Base-by-base conservation (phyloP, 2,888 invertebrate species). In the Beris chalybata region DNA sequence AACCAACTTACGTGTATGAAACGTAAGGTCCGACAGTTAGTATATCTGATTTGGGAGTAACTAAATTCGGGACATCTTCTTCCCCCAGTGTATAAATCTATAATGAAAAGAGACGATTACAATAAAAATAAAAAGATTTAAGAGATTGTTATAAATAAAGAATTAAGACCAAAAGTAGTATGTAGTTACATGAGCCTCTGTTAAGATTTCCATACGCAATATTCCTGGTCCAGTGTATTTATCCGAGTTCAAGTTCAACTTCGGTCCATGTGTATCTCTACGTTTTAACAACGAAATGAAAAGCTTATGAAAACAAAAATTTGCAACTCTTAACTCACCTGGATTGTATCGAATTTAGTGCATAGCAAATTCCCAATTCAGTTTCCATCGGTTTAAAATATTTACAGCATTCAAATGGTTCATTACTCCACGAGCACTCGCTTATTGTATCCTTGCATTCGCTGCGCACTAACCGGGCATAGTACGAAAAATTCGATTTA, bases 31-130 rank as follows among this genome's bases (percentile, higher is more conserved):
- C 83, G 5, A 87, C 79, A 69, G 83, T 81, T 5, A 89, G 76
- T 64, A 85, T 83, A 65, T 88, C 87, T 0, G 86, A 85, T 72
- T 85, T 84, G 3, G 86, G 79, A 13, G 89, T 87, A 0, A 88
- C 88, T 54, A 89, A 79, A 38, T 86, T 87, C 6, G 90, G 90
- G 2, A 90, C 86, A 75, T 90, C 90, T 71, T 89, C 86, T 73
- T 85, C 84, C 12, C 86, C 85, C 67, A 88, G 73, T 64, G 87
- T 84, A 74, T 87, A 88, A 69, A 89, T 75, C 88, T 88, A 70
- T 64, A 76, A 75, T 22, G 22, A 22, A 22, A 1, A 22, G 22
- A 48, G 32, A 1, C 3, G 11, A 3, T 29, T 22, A 22, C 9
- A 22, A 53, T 53, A 45, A 48, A 54, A 43, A n/a, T 48, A 31